phyloP scores from a whole-genome alignment of 2,888 invertebrate species.

The Troides helena region DNA sequence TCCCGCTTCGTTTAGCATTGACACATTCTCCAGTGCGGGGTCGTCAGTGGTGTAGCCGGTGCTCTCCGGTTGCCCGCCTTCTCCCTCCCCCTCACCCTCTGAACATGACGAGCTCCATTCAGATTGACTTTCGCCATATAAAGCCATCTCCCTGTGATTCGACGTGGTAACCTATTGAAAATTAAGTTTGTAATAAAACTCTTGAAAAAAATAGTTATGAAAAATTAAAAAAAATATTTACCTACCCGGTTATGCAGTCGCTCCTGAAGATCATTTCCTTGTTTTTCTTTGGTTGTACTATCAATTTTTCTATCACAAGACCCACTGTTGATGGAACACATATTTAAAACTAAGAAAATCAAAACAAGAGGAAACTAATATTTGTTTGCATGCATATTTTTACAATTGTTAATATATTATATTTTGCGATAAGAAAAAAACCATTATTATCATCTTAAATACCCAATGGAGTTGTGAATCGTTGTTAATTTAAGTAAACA shows the following conservation, averaged over 20 bases:
- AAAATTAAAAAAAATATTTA: constrained; percentile 30
- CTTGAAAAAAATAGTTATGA: neutral
- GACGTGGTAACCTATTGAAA: constrained; percentile 57
- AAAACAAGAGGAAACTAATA: neutral
- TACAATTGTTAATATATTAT: neutral
- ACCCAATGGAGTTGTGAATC: too few species aligned
- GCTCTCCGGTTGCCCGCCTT: constrained; percentile 81
- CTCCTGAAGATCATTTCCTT: constrained; percentile 59
- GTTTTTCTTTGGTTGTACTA: constrained; percentile 55
- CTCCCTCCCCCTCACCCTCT: constrained; percentile 76
- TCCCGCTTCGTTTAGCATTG: constrained; percentile 91
- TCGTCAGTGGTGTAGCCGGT: constrained; percentile 94
- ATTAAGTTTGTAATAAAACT: neutral
- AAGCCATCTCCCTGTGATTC: constrained; percentile 67
- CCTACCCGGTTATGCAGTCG: constrained; percentile 66
- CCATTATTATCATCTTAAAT: too few species aligned
- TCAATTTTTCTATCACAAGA: constrained; percentile 56
- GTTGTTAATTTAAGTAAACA: too few species aligned
- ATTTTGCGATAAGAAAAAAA: too few species aligned
- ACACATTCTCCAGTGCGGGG: constrained; percentile 91
- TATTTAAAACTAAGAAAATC: neutral
- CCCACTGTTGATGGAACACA: constrained; percentile 43
- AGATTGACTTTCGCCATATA: constrained; percentile 86
- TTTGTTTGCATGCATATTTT: neutral
- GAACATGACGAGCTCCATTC: constrained; percentile 87